Conservation (phyloP, 1,140 invertebrate genomes). For the Papilio machaon region DNA sequence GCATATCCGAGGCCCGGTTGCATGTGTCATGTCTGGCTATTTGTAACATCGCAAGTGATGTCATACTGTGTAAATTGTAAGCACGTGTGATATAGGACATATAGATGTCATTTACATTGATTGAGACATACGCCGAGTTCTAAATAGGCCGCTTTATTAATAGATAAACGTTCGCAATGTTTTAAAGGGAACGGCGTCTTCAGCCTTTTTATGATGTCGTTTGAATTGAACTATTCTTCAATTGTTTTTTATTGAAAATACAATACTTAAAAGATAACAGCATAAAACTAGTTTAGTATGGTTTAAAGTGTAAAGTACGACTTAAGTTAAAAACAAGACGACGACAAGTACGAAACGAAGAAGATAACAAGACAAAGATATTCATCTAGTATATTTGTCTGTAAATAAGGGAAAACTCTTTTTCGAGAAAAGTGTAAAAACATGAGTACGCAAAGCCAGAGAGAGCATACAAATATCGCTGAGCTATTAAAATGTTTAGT, state of each 20-base stretch:
- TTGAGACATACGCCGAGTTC: slow-evolving; percentile 37
- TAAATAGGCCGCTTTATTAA: slow-evolving; percentile 31
- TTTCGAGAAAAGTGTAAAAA: slow-evolving; percentile 6
- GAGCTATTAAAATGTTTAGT: slow-evolving; percentile 34
- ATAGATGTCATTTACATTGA: slow-evolving; percentile 42
- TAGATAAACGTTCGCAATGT: slow-evolving; percentile 27
- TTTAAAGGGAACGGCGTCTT: background rate
- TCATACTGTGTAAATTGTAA: slow-evolving; percentile 38
- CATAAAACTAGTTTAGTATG: background rate
- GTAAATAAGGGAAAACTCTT: background rate
- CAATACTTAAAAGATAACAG: background rate
- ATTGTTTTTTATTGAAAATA: background rate
- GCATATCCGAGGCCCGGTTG: slow-evolving; percentile 12
- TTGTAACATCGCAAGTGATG: slow-evolving; percentile 43
- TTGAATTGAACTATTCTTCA: background rate
- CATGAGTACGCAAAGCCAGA: slow-evolving; percentile 18
- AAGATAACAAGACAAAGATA: background rate
- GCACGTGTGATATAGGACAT: slow-evolving; percentile 35
- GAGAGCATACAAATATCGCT: slow-evolving; percentile 20
- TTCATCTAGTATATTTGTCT: background rate
- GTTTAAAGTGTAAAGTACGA: background rate
- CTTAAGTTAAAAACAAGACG: background rate
- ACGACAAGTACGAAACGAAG: background rate
- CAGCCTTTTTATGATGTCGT: background rate
- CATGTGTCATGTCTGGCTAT: slow-evolving; percentile 10